Base-by-base conservation (phyloP, 2,797 vertebrate species). In the Diglossa cyanea region DNA sequence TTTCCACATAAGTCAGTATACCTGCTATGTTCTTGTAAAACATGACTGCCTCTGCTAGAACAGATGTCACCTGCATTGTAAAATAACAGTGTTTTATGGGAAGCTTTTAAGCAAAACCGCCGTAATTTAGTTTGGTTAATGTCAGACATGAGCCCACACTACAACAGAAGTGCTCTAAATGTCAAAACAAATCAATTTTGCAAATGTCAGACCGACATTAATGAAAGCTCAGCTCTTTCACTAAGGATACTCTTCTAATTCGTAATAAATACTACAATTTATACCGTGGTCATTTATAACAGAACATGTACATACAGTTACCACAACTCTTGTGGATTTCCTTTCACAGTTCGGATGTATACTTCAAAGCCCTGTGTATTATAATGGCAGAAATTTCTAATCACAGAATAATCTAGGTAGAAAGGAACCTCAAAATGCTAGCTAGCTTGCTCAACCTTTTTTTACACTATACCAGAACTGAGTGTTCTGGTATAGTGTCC, bases 141-240 rank as follows among this genome's bases (percentile, higher is more conserved):
- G 95, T 96, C 97, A 95, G 94, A 96, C 81, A 75, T 70, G 86
- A 94, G 91, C 88, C 94, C 77, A 57, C 73, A 88, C 78, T 97
- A 88, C 74, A 95, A 90, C 73, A 89, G 75, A 96, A 97, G 73
- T 97, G 83, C 54, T 97, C 66, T 96, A 98, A 98, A 98, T 98
- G 97, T 98, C 96, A 98, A 96, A 97, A 96, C 94, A 97, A 98
- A 98, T 97, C 97, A 97, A 96, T 97, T 98, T 97, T 97, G 79
- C 86, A 98, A 98, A 97, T 98, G 95, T 97, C 97, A 98, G 60
- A 80, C 47, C 3, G 2, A 82, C 76, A 82, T 97, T 97, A 97
- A 95, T 94, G 88, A 98, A 97, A 97, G 71, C 83, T 83, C 44
- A 76, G 23, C 35, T 96, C 78, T 95, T 87, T 96, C 58, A 79